Base-by-base conservation (phyloP, 2,113 vertebrate species). In the Ctenodactylus gundi region DNA sequence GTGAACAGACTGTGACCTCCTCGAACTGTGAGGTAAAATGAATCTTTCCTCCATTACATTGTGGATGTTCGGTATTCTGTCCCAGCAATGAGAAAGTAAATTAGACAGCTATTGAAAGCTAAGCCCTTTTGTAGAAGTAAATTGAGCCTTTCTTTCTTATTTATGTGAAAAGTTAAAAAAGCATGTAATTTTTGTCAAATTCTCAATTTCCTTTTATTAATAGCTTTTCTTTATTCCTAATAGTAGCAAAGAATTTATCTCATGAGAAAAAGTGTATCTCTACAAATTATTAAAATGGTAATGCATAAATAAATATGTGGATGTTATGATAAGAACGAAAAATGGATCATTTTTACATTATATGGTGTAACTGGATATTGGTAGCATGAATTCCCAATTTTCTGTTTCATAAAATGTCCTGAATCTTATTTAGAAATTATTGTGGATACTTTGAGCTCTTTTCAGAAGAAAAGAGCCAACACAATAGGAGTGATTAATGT, bases 401-500 rank as follows among this genome's bases (percentile, higher is more conserved):
- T 86, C 4, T 46, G 7, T 64, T 80, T 87, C 34, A 70, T 94
- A 93, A 70, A 83, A 72, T 84, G 67, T 75, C 41, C 86, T 65
- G 36, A 60, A 53, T 64, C 27, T 86, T 91, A 77, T 75, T 86
- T 87, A 67, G 11, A 93, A 90, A 58, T 93, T 18, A 60, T 12
- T 68, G 17, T 64, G 25, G 2, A n/a, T 57, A 85, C 58, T 90
- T 57, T 73, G 49, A 92, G 6, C 60, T 87, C 29, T 94, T 39
- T 57, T 84, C 8, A 51, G 55, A 81, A 95, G 46, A 88, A 72
- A 68, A 80, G 57, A 85, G 70, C 1, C 21, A 82, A 29, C 65
- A 85, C 41, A 83, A 84, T 75, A 49, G 46, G 34, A 83, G 6
- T 93, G 36, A 95, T 93, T 77, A 88, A n/a, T 58, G 41, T 91